Conservation (phyloP, 92 coral and sea anemone species). For the Nematostella vectensis region DNA sequence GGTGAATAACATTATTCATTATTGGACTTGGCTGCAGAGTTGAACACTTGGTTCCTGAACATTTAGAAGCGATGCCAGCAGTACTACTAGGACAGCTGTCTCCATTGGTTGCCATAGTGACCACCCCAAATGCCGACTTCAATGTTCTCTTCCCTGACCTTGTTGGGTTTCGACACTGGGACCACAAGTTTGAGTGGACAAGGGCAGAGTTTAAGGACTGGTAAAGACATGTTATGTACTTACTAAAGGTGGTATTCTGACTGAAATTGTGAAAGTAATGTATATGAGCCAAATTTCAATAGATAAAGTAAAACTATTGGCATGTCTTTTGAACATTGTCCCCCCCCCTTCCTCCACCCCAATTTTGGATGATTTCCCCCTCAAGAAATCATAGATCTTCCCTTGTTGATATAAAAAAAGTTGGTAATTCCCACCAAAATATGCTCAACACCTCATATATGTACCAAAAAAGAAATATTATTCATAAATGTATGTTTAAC, state of each 20-base stretch:
- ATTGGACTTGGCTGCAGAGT: conserved; percentile 30
- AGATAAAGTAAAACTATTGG: too few relatives aligned
- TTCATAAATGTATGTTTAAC: too few relatives aligned
- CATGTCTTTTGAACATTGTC: neutral
- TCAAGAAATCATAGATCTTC: too few relatives aligned
- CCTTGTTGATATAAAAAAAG: too few relatives aligned
- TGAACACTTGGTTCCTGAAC: conserved; percentile 72
- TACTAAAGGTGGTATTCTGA: neutral
- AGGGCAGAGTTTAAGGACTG: conserved; percentile 84
- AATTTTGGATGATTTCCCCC: too few relatives aligned
- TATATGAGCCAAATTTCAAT: neutral
- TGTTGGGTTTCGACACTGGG: conserved; percentile 90
- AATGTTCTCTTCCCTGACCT: conserved; percentile 84
- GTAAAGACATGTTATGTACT: conserved; percentile 20
- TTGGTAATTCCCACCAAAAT: too few relatives aligned
- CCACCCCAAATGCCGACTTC: conserved; percentile 97
- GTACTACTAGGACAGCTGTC: conserved; percentile 85
- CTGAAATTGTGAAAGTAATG: neutral
- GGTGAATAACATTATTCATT: too few relatives aligned
- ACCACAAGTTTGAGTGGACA: conserved; percentile 99
- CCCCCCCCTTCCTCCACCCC: too few relatives aligned
- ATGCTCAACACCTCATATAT: too few relatives aligned
- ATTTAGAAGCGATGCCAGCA: conserved; percentile 69
- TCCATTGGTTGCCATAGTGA: conserved; percentile 92
- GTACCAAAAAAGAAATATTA: too few relatives aligned